Evolutionary conservation across 2,113 vertebrate genomes (phyloP), one percentile per base, ranked within the genome.

Genomic region (Epinephelus fuscoguttatus): DNA sequence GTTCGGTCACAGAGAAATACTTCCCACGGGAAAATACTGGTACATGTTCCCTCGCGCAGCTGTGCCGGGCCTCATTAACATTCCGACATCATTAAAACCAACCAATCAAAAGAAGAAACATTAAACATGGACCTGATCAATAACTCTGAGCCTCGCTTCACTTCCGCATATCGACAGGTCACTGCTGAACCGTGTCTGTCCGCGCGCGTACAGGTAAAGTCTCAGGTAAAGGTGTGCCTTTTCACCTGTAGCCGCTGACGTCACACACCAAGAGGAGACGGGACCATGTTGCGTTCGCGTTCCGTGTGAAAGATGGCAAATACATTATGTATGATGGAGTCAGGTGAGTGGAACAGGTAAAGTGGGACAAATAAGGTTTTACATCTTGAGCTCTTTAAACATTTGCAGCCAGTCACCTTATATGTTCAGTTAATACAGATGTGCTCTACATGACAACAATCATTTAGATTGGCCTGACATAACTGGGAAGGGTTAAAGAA

Each of bases 91-190:
- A 7, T 30, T 10, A 15, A 47, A 17, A 18, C 3, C 13, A 8
- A 5, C 56, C 49, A 30, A 27, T n/a, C 47, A 21, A 1, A 15
- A 1, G 25, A 4, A 63, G 1, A 0, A 18, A 13, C 9, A 40
- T 21, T 13, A 0, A 47, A 25, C 55, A 30, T 15, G 30, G 2
- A 19, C 14, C 13, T 63, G 9, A 25, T 42, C 27, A 18, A 3
- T 3, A 25, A 12, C 33, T 60, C n/a, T 8, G 14, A 13, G 25
- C 11, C 3, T 10, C 19, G 57, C 37, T 50, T 37, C 69, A 74
- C 85, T 93, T 93, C 92, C 92, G 91, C 77, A 73, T 88, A 17
- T 30, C 33, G 17, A 3, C 66, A 60, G 70, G 47, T 9, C 6
- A 47, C 3, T 10, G 14, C 45, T 4, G 21, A 61, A 12, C 2